Evolutionary conservation across 2,888 invertebrate species (phyloP), one percentile per base, ranked within the genome.

Genomic region (Mythimna pallens): DNA sequence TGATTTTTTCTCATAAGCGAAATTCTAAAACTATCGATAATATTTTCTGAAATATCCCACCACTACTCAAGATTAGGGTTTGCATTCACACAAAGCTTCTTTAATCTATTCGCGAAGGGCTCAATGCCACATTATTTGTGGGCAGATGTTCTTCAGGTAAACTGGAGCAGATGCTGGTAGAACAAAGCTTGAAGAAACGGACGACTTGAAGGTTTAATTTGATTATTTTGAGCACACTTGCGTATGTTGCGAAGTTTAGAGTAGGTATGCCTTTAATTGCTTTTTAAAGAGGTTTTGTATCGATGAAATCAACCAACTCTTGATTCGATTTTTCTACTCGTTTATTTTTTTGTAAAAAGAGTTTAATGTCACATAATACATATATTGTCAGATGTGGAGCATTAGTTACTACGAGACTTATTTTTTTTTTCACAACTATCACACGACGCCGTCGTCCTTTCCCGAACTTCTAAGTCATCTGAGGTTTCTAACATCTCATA

Each of bases 111-210:
- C 92, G 93, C 92, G 86, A 92, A 93, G 92, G 93, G 93, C 84
- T 88, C 86, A 85, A 89, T 86, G 86, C 83, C 70, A 73, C 70
- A 81, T 81, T 83, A 82, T 82, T 84, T 86, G 88, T 87, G 86
- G 91, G 94, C 96, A 95, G 95, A 95, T 96, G 95, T 93, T 89
- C 71, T 57, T 54, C 93, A 94, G 94, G 93, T 94, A 94, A 94
- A 94, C 90, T 93, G 91, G 95, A 80, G 92, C 94, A 95, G 95
- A 94, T 96, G 95, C 89, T 87, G 82, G 79, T 85, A 90, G 93
- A 92, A 93, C 92, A 93, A 91, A 86, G 85, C 82, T 73, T 82
- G 71, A 82, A 87, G 87, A 83, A 76, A 68, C 81, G 86, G 82
- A 82, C 62, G 79, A 79, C 83, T 92, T 93, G 92, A 86, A 87